Evolutionary conservation across 2,797 vertebrate genomes (phyloP), one percentile per base, ranked within the genome.

Genomic region (Geotrypetes seraphini): DNA sequence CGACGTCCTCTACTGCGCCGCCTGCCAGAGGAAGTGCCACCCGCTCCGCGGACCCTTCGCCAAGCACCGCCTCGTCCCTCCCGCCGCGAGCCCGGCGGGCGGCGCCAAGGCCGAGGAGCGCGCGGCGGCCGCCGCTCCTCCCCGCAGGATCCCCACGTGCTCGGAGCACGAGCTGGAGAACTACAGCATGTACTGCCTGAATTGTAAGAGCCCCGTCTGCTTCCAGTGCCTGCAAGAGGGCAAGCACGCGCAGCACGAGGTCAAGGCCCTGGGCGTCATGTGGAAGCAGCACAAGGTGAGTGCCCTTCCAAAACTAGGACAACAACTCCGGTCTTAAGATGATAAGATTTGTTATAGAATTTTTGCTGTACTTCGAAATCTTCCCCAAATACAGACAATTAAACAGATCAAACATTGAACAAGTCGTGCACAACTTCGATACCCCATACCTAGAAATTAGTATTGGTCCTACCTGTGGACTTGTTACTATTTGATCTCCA

Each of bases 241-340:
- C 15, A 85, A 78, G 37, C 95, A 99, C 58, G 41, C 57, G 43
- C 85, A 89, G 37, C 95, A 99, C 57, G 93, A 97, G 29, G 78
- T 93, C 29, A 95, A 88, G 56, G 81, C 91, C 2, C 73, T 95
- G 57, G 79, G 89, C 0, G 80, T 84, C 55, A 76, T 89, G 87
- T 99, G 95, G 92, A 97, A 96, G 53, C 92, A 91, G 28, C 95
- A 99, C 76, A 99, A 99, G 87, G 95, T 99, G 69, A 76, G 81
- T 8, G 3, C n/a, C n/a, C n/a, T n/a, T n/a, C n/a, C n/a, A 12
- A 5, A 2, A 9, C 7, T 3, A 3, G 15, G 5, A n/a, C n/a
- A n/a, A n/a, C n/a, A n/a, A n/a, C n/a, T n/a, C n/a, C n/a, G n/a
- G n/a, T n/a, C n/a, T n/a, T n/a, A n/a, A n/a, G n/a, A n/a, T n/a